These are phyloP conservation scores for Mus minutoides DNA, from an alignment of 2,797 vertebrate species.

Conservation along the genomic window DNA sequence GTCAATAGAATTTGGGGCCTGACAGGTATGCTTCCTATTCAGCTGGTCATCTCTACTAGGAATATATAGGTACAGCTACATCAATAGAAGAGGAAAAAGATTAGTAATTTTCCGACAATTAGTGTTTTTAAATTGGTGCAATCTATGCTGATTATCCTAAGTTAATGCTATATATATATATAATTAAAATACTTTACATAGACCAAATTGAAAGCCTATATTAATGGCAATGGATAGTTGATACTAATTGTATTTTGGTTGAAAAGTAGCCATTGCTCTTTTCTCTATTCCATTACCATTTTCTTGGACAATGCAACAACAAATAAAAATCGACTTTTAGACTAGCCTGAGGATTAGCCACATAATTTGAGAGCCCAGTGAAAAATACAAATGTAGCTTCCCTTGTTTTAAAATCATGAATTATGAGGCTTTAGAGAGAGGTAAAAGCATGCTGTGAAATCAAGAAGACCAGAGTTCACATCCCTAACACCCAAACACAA, in stretches of 20 bases:
- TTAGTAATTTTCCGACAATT: neutral
- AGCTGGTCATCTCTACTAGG: neutral
- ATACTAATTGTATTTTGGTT: neutral
- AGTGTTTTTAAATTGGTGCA: neutral
- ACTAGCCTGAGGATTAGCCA: neutral
- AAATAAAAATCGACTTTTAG: neutral
- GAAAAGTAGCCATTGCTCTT: neutral
- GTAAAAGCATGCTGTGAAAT: too few relatives aligned
- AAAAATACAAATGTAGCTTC: neutral
- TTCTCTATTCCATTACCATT: neutral
- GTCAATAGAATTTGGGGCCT: neutral
- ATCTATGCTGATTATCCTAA: neutral
- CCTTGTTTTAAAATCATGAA: neutral
- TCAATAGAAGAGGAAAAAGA: neutral
- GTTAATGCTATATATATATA: neutral
- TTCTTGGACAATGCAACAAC: neutral
- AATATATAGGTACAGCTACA: neutral
- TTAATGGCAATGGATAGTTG: neutral
- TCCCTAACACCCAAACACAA: neutral
- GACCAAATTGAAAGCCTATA: neutral
- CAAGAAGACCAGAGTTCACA: too few relatives aligned
- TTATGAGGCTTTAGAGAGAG: neutral
- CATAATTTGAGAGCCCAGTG: neutral
- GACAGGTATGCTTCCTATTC: neutral
- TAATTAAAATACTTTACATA: constrained; percentile 11